Evolutionary conservation across 2,888 invertebrate species (phyloP), one percentile per base, ranked within the genome.

Genomic region (Dicranocentrus wangi): DNA sequence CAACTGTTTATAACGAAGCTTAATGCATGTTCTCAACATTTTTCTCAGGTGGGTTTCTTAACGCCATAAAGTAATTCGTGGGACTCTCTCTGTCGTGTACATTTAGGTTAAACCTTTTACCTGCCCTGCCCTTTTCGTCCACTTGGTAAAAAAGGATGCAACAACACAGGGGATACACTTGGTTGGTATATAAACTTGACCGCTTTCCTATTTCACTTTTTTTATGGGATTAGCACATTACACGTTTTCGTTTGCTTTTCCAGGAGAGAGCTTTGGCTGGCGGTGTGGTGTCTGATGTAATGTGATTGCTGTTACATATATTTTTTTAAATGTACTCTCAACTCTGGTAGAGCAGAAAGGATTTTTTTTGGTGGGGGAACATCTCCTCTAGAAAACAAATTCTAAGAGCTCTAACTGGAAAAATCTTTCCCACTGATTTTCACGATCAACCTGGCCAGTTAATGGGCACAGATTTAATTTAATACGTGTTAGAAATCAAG

Each of bases 401-500:
- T 55, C 8, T 10, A 51, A n/a, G n/a, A n/a, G n/a, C n/a, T n/a
- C 19, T 15, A 8, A 55, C 25, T n/a, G n/a, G 51, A 73, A 55
- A 75, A 27, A 65, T 51, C 28, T 19, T 65, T 66, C 69, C 42
- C 60, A 70, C 78, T 65, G 78, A 23, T 63, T 70, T 53, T 78
- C 42, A 78, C 58, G 55, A 78, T 78, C 70, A 32, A 78, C 65
- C 65, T 78, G 78, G 39, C 71, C 71, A 65, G 58, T 60, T 77
- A 69, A 77, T 77, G 77, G 63, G 32, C 61, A 53, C 66, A 28
- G 17, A 17, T 78, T 76, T 84, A 82, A 84, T 84, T 84, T 84
- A 84, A 82, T 80, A 84, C 66, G 84, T 84, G 84, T 66, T 84
- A 79, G 82, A 83, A 83, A 80, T 82, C 83, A 80, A 79, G 76